Base-by-base conservation (phyloP, 2,113 vertebrate species). In the Varanus komodoensis region DNA sequence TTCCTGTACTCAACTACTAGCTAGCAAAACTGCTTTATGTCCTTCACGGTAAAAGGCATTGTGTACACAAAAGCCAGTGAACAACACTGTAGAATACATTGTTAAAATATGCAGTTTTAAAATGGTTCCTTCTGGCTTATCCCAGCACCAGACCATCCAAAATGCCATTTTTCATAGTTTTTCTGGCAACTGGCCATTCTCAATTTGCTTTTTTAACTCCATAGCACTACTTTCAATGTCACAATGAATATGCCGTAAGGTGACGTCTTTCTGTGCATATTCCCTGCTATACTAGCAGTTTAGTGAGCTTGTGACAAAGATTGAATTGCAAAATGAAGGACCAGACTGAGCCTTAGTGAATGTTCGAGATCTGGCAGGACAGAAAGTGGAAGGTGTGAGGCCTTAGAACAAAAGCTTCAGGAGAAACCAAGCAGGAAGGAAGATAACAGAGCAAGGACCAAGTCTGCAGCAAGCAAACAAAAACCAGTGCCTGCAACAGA, bases 121-220 rank as follows among this genome's bases (percentile, higher is more conserved):
- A 48, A 80, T 83, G n/a, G 12, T 2, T 83, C 19, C 6, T 87
- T 89, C 92, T 68, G 64, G 32, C 71, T 8, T 50, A 71, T 82
- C 15, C 1, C 69, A 92, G 44, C 3, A 61, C 27, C 64, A 88
- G 48, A 9, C 34, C 67, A 74, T n/a, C 87, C 71, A 82, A 12
- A 90, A 64, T 29, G 1, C 57, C 14, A 0, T 69, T 87, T 82
- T 79, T 48, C 11, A 89, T 87, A 91, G 44, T 69, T 82, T 93
- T 92, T 93, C 23, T 68, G 81, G n/a, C 67, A 52, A 14, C n/a
- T 57, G 34, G 61, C 48, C 79, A 57, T 73, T 27, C 32, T 21
- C 25, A 64, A 14, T 82, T 15, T 29, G 34, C 57, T 79, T 61
- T 57, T 73, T 38, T 29, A 50, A 73, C 15, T 21, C 71, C 71